Evolutionary conservation across 2,113 vertebrate genomes (phyloP), one percentile per base, ranked within the genome.

Genomic region (Hydrolagus affinis): DNA sequence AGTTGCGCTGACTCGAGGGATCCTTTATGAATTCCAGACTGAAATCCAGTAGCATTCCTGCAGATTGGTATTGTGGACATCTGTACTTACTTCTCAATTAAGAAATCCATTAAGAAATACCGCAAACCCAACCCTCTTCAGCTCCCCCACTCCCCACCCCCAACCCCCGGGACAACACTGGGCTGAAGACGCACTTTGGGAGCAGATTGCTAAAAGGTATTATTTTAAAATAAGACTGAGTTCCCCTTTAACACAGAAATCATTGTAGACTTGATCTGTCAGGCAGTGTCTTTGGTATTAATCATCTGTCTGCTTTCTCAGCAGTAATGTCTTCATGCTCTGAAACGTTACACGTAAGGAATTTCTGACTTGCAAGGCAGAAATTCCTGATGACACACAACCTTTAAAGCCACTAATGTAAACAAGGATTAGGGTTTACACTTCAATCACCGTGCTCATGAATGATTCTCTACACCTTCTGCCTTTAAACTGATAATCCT

Each of bases 341-440:
- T 75, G 73, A 75, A 75, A 75, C 56, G 73, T 75, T 75, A 83
- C 60, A 32, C 60, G 25, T 83, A 83, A 83, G 30, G 78, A 66
- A 62, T 83, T 83, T 83, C 25, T 83, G 78, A 83, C 78, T 83
- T 83, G 25, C 60, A 83, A 83, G 78, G 78, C 62, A 68, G 78
- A 83, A 83, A 83, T 83, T 83, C 78, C 66, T 83, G 78, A 83
- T 83, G 78, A 83, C 78, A 83, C 78, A 83, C 15, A 62, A 62
- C 28, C 78, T 83, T 83, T 83, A 83, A 83, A 83, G 64, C 62
- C 62, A 83, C 78, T 83, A 30, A 83, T 68, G 62, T 83, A 83
- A 83, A 83, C 78, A 83, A 83, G 60, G 78, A 25, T 83, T 83
- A 68, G 78, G 66, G 78, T 83, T 83, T 62, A 83, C 78, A 83